Base-by-base conservation (phyloP, 2,113 vertebrate genomes). In the Orientallactaga bullata region DNA sequence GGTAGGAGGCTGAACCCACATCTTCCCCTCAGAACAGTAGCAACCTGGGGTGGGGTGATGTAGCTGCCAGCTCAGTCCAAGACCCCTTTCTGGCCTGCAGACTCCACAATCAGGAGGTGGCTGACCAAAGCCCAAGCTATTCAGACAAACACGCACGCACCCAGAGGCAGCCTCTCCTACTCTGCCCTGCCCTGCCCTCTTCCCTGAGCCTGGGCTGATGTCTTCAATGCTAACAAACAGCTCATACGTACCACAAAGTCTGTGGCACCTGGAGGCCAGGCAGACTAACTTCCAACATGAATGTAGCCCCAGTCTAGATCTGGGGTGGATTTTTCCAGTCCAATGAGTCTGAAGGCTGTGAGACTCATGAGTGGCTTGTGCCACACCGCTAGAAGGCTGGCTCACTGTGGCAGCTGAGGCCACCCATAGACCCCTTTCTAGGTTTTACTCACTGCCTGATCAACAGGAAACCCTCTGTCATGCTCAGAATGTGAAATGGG, bases 211-310 rank as follows among this genome's bases (percentile, higher is more conserved):
- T 28, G 37, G 60, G n/a, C 37, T 72, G 83, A 32, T 55, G 60
- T 66, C 68, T 77, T 78, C 65, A 76, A 15, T 26, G 71, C 63
- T 91, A n/a, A 89, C 23, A 28, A 91, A 85, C 66, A 87, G 55
- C 66, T 96, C 86, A 17, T 81, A 35, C 65, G 24, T 17, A 21
- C n/a, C 28, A 78, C 28, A 65, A 73, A 68, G 32, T 81, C 69
- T 55, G 82, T 35, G 58, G 77, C 84, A 65, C 60, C 58, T 37
- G 7, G 72, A 30, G 58, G 32, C 37, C 61, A 24, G 86, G n/a
- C 60, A 51, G 37, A 76, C 23, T 24, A 42, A 63, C 32, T 82
- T 81, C 35, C 84, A 39, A 1, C 0, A 1, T 37, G 80, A 65
- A 26, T 2, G 0, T 35, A 12, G 37, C 63, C 35, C 77, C 39